Evolutionary conservation across 2,888 invertebrate genomes (phyloP).

Genomic region (Phaonia tiefii): DNA sequence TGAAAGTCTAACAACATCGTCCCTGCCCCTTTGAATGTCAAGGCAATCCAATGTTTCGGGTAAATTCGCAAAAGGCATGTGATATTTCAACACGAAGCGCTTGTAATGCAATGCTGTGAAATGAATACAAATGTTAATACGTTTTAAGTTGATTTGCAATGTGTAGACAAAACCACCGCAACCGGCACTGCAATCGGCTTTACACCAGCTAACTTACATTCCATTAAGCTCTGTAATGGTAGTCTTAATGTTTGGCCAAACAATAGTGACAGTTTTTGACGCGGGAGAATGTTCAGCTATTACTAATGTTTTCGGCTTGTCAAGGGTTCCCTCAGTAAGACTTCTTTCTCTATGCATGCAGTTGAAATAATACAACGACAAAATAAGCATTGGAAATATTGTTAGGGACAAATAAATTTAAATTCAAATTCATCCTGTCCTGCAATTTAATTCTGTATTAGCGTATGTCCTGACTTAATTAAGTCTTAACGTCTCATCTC

Average conservation of each 20-base stretch:
- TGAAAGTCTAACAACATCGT: not conserved
- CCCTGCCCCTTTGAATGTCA: not conserved
- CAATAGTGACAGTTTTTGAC: too few species aligned
- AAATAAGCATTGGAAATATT: too few species aligned
- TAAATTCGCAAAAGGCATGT: not conserved
- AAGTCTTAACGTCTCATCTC: too few species aligned
- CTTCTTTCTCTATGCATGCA: too few species aligned
- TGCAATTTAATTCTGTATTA: too few species aligned
- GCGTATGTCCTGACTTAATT: too few species aligned
- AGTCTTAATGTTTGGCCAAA: not conserved
- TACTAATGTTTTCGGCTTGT: too few species aligned
- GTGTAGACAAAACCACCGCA: conserved; percentile 72
- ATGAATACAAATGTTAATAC: conserved; percentile 71
- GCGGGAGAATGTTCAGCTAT: too few species aligned
- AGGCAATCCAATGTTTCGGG: not conserved
- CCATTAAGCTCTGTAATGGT: conserved; percentile 33
- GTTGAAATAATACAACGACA: too few species aligned
- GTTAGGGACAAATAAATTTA: too few species aligned
- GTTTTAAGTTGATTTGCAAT: conserved; percentile 76
- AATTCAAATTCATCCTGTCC: too few species aligned
- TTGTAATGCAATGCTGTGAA: conserved; percentile 58
- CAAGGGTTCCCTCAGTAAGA: too few species aligned
- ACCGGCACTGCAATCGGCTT: conserved; percentile 1
- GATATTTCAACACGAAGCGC: conserved; percentile 1
- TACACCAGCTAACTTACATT: conserved; percentile 71